These are phyloP conservation scores for Pocillopora verrucosa DNA, from an alignment of 64 coral and sea anemone genomes.

Conservation along the genomic window DNA sequence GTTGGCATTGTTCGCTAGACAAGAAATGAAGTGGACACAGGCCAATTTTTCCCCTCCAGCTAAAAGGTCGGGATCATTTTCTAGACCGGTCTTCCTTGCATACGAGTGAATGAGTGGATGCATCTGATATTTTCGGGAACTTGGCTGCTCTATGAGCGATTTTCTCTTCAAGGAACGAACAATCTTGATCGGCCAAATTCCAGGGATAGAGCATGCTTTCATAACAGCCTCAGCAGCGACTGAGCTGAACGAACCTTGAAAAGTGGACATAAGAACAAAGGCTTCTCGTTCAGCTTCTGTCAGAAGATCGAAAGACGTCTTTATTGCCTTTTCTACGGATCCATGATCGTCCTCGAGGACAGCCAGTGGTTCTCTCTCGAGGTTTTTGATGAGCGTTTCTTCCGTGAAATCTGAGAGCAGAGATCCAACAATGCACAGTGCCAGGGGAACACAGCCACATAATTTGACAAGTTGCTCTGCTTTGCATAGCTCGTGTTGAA, in stretches of 20 bases:
- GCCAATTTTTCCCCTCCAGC: neutral
- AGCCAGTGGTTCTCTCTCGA: conserved; percentile 3
- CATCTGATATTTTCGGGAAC: conserved; percentile 7
- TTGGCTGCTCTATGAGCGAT: conserved; percentile 28
- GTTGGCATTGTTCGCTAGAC: conserved; percentile 2
- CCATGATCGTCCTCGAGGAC: conserved; percentile 7
- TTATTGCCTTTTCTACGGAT: conserved; percentile 39
- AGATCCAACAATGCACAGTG: conserved; percentile 42
- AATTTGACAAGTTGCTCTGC: conserved; percentile 19
- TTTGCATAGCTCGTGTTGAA: neutral
- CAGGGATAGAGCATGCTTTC: neutral
- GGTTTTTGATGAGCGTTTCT: conserved; percentile 10
- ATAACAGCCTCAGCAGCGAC: conserved; percentile 25
- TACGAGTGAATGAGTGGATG: conserved; percentile 44
- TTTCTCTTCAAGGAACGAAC: conserved; percentile 22
- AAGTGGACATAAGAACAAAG: conserved; percentile 37
- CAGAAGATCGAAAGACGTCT: conserved; percentile 28
- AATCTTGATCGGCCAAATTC: neutral
- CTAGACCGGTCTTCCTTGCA: conserved; percentile 9
- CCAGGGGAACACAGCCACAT: conserved; percentile 44
- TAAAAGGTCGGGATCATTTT: neutral
- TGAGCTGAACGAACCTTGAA: conserved; percentile 20
- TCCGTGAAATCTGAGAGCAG: conserved; percentile 31
- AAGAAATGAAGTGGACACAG: conserved; percentile 19
- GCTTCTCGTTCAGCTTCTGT: neutral